These are phyloP conservation scores for Drosophila paulistorum DNA, from an alignment of 1,140 invertebrate species.

Conservation along the genomic window DNA sequence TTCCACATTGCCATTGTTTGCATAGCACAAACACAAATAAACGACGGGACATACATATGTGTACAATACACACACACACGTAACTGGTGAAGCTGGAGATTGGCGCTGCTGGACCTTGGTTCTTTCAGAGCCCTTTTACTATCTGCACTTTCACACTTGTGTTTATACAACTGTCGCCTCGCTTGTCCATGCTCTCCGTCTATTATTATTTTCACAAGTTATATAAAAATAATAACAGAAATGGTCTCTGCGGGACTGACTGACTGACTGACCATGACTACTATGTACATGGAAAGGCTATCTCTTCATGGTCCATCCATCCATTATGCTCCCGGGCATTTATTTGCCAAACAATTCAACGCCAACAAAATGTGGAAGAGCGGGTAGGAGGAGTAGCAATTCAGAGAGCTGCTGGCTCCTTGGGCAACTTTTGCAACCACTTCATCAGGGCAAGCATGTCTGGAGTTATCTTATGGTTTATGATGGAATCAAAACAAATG, in stretches of 20 bases:
- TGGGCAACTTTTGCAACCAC: constrained; percentile 64
- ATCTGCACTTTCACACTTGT: constrained; percentile 80
- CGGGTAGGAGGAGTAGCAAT: constrained; percentile 2
- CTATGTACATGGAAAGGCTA: neutral
- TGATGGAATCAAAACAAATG: constrained; percentile 81
- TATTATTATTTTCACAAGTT: constrained; percentile 81
- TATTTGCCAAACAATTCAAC: constrained; percentile 78
- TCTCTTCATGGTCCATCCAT: constrained; percentile 57
- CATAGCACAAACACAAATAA: constrained; percentile 71
- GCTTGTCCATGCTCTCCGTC: constrained; percentile 43
- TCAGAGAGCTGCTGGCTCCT: constrained; percentile 51
- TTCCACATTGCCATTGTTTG: constrained; percentile 37
- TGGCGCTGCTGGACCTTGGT: constrained; percentile 19
- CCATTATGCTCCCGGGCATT: constrained; percentile 77
- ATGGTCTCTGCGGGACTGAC: constrained; percentile 25
- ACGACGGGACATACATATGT: constrained; percentile 37
- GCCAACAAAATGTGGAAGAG: neutral
- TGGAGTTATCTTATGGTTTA: constrained; percentile 76
- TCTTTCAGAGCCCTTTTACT: constrained; percentile 55
- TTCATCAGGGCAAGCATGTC: constrained; percentile 68
- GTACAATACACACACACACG: neutral
- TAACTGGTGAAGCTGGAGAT: neutral
- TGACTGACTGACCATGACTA: neutral
- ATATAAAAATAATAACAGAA: constrained; percentile 78
- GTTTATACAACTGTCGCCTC: constrained; percentile 76